Conservation (phyloP, 2,113 vertebrate genomes). For the Tragelaphus buxtoni region DNA sequence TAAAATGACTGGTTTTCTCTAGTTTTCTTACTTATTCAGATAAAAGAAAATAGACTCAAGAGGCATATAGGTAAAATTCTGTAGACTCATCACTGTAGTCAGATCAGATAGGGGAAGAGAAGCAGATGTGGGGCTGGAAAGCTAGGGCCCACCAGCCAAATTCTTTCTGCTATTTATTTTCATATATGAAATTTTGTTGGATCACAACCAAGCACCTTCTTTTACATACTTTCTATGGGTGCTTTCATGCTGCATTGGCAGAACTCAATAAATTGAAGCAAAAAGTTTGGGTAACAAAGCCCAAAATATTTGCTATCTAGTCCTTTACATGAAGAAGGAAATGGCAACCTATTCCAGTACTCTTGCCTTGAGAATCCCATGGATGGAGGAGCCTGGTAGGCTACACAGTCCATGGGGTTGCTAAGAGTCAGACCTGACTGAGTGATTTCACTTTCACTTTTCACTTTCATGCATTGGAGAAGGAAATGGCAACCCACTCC, state of each 20-base stretch:
- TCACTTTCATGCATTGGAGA: background rate
- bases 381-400: too few species aligned
- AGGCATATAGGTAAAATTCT: background rate
- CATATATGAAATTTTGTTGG: background rate
- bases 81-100: background rate
- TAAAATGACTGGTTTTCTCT: background rate
- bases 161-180: background rate
- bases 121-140: background rate
- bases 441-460: background rate
- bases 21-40: background rate
- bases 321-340: background rate
- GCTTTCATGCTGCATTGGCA: background rate
- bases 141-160: background rate
- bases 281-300: background rate
- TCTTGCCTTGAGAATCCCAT: background rate
- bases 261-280: background rate
- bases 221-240: background rate
- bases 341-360: background rate
- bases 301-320: background rate
- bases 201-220: background rate
- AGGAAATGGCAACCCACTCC: background rate
- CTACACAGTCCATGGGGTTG: background rate
- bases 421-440: background rate
- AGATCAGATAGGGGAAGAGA: background rate
- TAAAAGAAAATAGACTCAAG: constrained; percentile 35